Evolutionary conservation across 1,140 invertebrate genomes (phyloP).

Genomic region (Ladona fulva): DNA sequence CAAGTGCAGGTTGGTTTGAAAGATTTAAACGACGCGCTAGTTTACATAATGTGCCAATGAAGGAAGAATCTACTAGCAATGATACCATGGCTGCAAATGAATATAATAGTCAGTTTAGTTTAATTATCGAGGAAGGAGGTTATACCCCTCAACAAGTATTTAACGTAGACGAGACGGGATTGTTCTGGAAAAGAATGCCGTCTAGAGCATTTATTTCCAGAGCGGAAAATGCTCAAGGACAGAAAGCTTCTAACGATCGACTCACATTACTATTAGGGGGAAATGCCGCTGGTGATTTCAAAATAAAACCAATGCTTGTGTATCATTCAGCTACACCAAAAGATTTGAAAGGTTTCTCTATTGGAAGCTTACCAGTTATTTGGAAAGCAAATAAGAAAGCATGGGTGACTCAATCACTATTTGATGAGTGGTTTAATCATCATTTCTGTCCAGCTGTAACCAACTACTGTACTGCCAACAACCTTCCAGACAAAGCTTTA

Average conservation of each 20-base stretch:
- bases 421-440: conserved; percentile 33
- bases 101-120: conserved; percentile 31
- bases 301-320: conserved; percentile 37
- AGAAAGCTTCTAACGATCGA: conserved; percentile 31
- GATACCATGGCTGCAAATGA: conserved; percentile 30
- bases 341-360: conserved; percentile 33
- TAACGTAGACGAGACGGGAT: conserved; percentile 35
- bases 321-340: conserved; percentile 35
- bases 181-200: conserved; percentile 32
- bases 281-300: conserved; percentile 36
- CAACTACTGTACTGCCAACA: conserved; percentile 26
- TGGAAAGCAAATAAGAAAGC: conserved; percentile 36
- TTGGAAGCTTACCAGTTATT: conserved; percentile 33
- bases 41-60: conserved; percentile 31
- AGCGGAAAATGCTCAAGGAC: too few species aligned
- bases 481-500: conserved; percentile 32
- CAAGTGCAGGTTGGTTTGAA: conserved; percentile 34
- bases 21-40: conserved; percentile 31
- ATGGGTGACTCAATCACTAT: conserved; percentile 34
- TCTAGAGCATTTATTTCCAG: not conserved
- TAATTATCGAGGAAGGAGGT: conserved; percentile 32
- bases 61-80: conserved; percentile 31
- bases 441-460: conserved; percentile 29
- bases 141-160: conserved; percentile 35
- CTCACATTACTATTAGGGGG: conserved; percentile 35